Evolutionary conservation across 1,140 invertebrate genomes (phyloP).

Genomic region (Achroia grisella): DNA sequence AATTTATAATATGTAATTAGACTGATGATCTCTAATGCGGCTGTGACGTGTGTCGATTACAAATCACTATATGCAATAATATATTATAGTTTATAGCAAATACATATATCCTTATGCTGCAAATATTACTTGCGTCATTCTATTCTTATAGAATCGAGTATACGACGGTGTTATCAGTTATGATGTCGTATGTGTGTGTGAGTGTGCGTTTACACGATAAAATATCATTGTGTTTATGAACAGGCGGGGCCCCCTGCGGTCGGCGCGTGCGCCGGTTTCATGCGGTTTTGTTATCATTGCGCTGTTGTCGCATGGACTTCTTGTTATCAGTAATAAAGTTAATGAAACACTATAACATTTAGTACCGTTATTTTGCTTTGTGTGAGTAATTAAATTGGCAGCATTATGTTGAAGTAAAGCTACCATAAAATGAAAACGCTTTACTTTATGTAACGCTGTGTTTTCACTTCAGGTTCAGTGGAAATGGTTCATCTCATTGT

Average conservation of each 20-base stretch:
- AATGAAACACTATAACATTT: constrained; percentile 7
- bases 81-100: too few species aligned
- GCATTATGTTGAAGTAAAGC: too few species aligned
- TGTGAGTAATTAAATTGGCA: neutral
- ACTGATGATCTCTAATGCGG: too few species aligned
- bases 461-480: too few species aligned
- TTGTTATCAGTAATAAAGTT: constrained; percentile 16
- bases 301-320: constrained; percentile 27
- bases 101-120: too few species aligned
- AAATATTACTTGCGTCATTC: constrained; percentile 28
- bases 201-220: constrained; percentile 13
- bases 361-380: too few species aligned
- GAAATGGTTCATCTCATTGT: too few species aligned
- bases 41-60: too few species aligned
- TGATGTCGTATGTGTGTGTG: constrained; percentile 13
- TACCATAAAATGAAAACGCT: too few species aligned
- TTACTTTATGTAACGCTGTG: too few species aligned
- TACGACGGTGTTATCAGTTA: constrained; percentile 41
- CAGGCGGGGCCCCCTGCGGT: constrained; percentile 51
- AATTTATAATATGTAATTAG: too few species aligned
- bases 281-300: constrained; percentile 49
- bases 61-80: too few species aligned
- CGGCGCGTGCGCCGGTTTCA: constrained; percentile 38
- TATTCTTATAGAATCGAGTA: constrained; percentile 38
- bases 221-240: constrained; percentile 20